Conservation (phyloP, 1,140 invertebrate genomes). For the Prorops nasuta region DNA sequence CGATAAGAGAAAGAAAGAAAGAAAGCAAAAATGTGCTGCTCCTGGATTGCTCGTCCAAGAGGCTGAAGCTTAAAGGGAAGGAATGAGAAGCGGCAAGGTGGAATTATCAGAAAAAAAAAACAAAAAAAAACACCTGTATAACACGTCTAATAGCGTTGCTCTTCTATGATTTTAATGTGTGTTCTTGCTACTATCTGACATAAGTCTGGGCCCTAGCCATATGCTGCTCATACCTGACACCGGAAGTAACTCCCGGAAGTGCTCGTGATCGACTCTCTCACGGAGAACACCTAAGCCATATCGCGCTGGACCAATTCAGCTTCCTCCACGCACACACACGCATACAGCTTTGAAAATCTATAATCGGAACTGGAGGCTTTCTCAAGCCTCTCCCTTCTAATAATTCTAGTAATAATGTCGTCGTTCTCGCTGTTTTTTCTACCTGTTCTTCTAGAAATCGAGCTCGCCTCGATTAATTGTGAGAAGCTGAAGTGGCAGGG, state of each 20-base stretch:
- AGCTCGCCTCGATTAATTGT: conserved; percentile 18
- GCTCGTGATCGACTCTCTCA: too few relatives aligned
- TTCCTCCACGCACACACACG: too few relatives aligned
- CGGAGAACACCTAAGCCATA: too few relatives aligned
- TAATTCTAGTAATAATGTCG: conserved; percentile 38
- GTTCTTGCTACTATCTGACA: conserved; percentile 32
- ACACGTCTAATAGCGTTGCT: conserved; percentile 25
- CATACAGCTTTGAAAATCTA: too few relatives aligned
- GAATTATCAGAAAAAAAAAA: neutral
- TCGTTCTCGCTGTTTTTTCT: conserved; percentile 54
- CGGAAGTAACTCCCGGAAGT: conserved; percentile 17
- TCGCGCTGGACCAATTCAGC: too few relatives aligned
- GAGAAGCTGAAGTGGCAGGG: conserved; percentile 1
- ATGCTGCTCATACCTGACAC: conserved; percentile 11
- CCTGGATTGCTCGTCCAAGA: too few relatives aligned
- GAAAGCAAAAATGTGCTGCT: too few relatives aligned
- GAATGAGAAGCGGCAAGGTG: conserved; percentile 1
- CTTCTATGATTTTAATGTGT: conserved; percentile 39
- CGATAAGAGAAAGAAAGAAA: conserved; percentile 10
- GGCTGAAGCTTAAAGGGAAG: too few relatives aligned
- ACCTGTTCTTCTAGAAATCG: conserved; percentile 49
- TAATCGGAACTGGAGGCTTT: too few relatives aligned
- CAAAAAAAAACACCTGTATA: conserved; percentile 2
- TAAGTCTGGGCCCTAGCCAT: conserved; percentile 21
- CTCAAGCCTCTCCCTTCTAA: conserved; percentile 18